Evolutionary conservation across 2,113 vertebrate species (phyloP).

Genomic region (Merops nubicus): DNA sequence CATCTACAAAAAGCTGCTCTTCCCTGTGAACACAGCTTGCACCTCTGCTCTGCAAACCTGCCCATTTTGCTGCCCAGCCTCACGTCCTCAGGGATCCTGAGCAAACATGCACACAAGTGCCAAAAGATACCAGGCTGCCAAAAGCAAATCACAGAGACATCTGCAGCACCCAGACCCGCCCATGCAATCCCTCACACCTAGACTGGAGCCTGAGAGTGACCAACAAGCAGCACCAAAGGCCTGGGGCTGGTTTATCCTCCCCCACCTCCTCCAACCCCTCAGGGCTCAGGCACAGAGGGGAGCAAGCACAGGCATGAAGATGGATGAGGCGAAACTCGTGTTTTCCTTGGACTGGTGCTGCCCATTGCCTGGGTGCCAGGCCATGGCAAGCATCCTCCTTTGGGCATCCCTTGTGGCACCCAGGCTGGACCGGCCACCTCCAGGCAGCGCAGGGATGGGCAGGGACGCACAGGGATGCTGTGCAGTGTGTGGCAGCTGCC

Average conservation of each 20-base stretch:
- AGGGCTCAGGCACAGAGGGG: not conserved
- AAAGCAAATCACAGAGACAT: not conserved
- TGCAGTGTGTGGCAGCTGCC: constrained; percentile 61
- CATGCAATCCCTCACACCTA: accelerated
- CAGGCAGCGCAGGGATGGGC: not conserved
- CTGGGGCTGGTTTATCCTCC: not conserved
- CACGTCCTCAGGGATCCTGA: accelerated
- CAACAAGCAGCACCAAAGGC: not conserved
- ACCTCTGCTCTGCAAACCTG: not conserved
- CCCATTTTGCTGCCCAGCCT: not conserved
- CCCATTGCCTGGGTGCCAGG: not conserved
- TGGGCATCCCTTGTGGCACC: not conserved
- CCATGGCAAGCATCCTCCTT: not conserved
- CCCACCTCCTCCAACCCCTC: not conserved
- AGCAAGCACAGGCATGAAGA: not conserved
- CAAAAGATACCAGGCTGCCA: not conserved
- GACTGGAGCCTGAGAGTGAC: not conserved
- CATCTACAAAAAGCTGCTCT: not conserved
- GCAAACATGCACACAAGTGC: accelerated
- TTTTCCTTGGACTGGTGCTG: not conserved
- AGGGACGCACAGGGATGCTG: not conserved
- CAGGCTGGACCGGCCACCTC: not conserved
- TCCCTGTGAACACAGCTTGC: not conserved
- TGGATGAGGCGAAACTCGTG: not conserved
- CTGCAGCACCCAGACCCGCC: not conserved